These are phyloP conservation scores for Hydrozoanthus tunicans DNA, from an alignment of 64 coral and sea anemone species.

Conservation along the genomic window DNA sequence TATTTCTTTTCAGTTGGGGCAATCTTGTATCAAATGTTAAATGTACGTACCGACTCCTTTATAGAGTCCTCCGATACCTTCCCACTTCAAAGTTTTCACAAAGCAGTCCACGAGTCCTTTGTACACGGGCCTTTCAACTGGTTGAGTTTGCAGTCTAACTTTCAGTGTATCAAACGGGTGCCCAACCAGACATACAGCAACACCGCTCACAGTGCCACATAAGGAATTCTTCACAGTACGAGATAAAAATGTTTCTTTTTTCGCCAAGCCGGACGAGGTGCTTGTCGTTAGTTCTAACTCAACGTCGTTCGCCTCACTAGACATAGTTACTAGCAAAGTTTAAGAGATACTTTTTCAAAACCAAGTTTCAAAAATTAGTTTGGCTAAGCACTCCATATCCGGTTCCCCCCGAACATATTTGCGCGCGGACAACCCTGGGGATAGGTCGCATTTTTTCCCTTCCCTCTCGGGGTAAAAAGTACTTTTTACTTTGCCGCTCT, in stretches of 20 bases:
- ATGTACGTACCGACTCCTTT: constrained; percentile 82
- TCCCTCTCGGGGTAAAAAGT: background rate
- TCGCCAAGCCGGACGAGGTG: background rate
- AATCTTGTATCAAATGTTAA: background rate
- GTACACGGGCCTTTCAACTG: constrained; percentile 76
- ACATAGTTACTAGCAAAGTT: background rate
- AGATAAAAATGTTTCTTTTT: constrained; percentile 47
- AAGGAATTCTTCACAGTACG: constrained; percentile 83
- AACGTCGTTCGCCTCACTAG: background rate
- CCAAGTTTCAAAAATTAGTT: no score
- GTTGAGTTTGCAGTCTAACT: constrained; percentile 92
- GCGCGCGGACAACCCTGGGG: no score
- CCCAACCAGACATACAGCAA: constrained; percentile 85
- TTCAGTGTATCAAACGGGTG: constrained; percentile 93
- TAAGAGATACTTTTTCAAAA: no score
- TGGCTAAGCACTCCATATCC: no score
- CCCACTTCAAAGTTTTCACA: constrained; percentile 94
- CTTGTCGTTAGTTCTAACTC: background rate
- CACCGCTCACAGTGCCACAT: constrained; percentile 81
- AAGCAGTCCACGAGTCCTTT: constrained; percentile 83
- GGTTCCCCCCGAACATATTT: no score
- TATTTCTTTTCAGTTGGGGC: background rate
- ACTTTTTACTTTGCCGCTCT: background rate
- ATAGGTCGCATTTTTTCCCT: background rate
- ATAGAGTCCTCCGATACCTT: constrained; percentile 91